Evolutionary conservation across 1,140 invertebrate species (phyloP).

Genomic region (Pomacea maculata): DNA sequence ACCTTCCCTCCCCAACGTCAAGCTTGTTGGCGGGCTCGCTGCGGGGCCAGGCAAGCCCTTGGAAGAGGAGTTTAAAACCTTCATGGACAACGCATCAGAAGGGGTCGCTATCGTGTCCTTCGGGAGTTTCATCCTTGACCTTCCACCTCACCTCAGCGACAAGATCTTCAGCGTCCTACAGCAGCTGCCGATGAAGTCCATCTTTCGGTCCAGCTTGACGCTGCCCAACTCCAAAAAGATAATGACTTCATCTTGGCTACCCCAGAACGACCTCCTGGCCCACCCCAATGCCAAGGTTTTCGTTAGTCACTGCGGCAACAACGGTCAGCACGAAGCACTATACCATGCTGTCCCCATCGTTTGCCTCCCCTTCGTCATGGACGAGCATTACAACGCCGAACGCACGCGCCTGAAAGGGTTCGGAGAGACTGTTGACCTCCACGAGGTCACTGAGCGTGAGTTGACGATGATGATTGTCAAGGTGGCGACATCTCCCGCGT

Average conservation of each 20-base stretch:
- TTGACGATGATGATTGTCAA: conserved; percentile 42
- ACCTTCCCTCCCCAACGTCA: conserved; percentile 33
- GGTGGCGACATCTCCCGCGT: conserved; percentile 23
- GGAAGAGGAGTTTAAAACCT: conserved; percentile 12
- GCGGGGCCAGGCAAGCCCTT: conserved; percentile 15
- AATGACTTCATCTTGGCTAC: conserved; percentile 78
- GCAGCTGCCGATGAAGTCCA: neutral
- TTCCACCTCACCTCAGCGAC: neutral
- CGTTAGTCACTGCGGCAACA: conserved; percentile 78
- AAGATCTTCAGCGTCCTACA: conserved; percentile 23
- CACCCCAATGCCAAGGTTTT: conserved; percentile 68
- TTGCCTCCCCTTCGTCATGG: conserved; percentile 77
- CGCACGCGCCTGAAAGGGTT: conserved; percentile 55
- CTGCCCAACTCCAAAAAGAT: conserved; percentile 72
- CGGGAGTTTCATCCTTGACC: conserved; percentile 17
- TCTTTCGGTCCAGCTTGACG: conserved; percentile 1
- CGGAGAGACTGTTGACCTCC: conserved; percentile 52
- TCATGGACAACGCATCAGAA: conserved; percentile 13
- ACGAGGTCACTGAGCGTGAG: conserved; percentile 44
- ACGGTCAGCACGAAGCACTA: conserved; percentile 77
- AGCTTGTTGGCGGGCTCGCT: conserved; percentile 31
- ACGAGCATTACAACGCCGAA: conserved; percentile 69
- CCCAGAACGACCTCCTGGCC: conserved; percentile 83
- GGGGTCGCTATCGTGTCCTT: conserved; percentile 36
- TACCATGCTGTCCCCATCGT: conserved; percentile 79